A percentile compares a stretch with the other conserved stretches of the same genome.
Conservation (phyloP, 2,888 invertebrate species). For the Melanophora roralis region DNA sequence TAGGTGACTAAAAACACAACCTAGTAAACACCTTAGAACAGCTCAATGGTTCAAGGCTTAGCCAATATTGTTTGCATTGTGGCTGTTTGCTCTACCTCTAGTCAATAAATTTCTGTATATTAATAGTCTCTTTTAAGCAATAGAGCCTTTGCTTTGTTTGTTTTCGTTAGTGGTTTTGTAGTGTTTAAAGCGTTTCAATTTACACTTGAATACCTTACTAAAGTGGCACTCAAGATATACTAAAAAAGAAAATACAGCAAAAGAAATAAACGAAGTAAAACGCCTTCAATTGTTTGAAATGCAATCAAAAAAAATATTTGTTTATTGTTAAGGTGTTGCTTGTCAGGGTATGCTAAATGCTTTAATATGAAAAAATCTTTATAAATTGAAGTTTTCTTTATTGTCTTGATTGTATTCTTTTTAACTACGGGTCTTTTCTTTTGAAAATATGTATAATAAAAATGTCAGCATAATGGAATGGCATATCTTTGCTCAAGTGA, state of each 20-base stretch:
- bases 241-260: neutral
- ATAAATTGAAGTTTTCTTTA: conserved; percentile 4
- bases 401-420: neutral
- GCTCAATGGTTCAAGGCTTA: neutral
- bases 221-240: conserved; percentile 55
- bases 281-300: conserved; percentile 31
- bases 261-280: conserved; percentile 19
- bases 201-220: conserved; percentile 60
- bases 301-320: conserved; percentile 23
- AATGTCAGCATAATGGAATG: neutral
- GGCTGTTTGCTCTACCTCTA: neutral
- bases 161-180: conserved; percentile 27
- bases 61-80: neutral
- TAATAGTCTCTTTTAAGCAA: neutral
- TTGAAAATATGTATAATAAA: neutral
- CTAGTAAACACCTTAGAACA: conserved; percentile 13
- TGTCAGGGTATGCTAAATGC: neutral
- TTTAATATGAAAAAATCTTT: conserved; percentile 8
- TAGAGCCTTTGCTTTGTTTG: conserved; percentile 35
- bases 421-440: neutral
- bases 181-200: conserved; percentile 58
- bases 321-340: conserved; percentile 26
- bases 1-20: conserved; percentile 33
- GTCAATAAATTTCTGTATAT: neutral
- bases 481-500: neutral